phyloP scores from a whole-genome alignment of 2,797 vertebrate genomes.

The Mus spretus region DNA sequence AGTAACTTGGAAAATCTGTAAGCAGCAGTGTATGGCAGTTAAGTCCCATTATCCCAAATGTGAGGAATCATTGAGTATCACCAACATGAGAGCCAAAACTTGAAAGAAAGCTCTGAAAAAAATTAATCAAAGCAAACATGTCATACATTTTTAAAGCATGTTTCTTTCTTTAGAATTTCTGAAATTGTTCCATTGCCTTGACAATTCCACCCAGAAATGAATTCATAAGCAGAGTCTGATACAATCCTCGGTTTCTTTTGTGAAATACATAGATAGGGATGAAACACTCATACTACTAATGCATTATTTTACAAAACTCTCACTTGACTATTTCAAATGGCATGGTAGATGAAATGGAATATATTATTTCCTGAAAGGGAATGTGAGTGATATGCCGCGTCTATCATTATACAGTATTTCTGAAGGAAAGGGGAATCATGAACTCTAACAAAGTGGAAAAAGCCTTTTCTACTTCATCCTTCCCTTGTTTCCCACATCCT shows the following conservation, averaged over 20 bases:
- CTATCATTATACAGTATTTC: neutral
- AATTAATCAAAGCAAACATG: constrained; percentile 68
- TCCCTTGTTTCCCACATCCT: neutral
- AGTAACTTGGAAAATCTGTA: constrained; percentile 58
- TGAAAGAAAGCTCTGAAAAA: constrained; percentile 62
- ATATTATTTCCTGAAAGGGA: constrained; percentile 20
- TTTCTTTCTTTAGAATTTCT: constrained; percentile 63
- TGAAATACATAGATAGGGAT: constrained; percentile 1
- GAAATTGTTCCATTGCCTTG: constrained; percentile 34
- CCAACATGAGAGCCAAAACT: constrained; percentile 45
- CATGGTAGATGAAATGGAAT: constrained; percentile 57
- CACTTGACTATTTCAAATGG: constrained; percentile 59
- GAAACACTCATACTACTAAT: neutral
- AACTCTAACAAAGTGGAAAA: neutral
- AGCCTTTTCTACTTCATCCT: neutral
- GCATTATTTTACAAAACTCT: constrained; percentile 51
- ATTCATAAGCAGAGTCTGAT: constrained; percentile 62
- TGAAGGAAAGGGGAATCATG: neutral
- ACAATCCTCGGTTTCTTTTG: constrained; percentile 55
- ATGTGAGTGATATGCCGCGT: neutral
- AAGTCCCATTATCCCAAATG: constrained; percentile 54
- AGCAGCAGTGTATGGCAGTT: constrained; percentile 43
- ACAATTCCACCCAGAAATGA: constrained; percentile 59
- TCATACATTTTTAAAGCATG: constrained; percentile 71
- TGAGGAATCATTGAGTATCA: constrained; percentile 54